Evolutionary conservation across 2,888 invertebrate genomes (phyloP).

Genomic region (Caenorhabditis becei): DNA sequence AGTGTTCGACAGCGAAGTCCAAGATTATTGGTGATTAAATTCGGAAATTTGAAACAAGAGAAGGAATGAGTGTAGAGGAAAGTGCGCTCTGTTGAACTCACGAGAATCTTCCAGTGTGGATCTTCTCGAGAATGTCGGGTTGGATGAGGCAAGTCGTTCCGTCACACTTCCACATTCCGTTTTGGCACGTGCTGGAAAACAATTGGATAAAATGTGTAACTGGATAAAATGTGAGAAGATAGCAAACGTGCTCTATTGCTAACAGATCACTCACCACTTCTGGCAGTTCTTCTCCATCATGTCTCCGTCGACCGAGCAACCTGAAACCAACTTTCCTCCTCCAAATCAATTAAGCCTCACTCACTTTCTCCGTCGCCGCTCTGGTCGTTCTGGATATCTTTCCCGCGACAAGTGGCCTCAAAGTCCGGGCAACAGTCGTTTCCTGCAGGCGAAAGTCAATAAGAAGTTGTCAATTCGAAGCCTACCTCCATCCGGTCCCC

Average conservation of each 20-base stretch:
- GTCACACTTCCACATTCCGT: conserved; percentile 82
- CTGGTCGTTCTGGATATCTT: conserved; percentile 42
- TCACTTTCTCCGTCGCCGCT: conserved; percentile 55
- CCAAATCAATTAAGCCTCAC: neutral
- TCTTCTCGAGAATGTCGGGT: conserved; percentile 86
- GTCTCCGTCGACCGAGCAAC: conserved; percentile 75
- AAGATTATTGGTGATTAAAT: conserved; percentile 19
- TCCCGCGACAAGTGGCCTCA: conserved; percentile 87
- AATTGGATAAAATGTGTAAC: too few relatives aligned
- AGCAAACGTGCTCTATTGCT: neutral
- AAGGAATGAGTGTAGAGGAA: neutral
- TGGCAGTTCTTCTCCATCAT: conserved; percentile 73
- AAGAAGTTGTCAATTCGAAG: neutral
- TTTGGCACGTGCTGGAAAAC: conserved; percentile 83
- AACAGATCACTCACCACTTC: conserved; percentile 69
- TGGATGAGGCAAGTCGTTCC: conserved; percentile 90
- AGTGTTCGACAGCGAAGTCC: neutral
- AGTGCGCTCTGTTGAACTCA: conserved; percentile 72
- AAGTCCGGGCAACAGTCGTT: conserved; percentile 96
- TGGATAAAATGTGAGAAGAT: too few relatives aligned
- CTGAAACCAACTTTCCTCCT: conserved; percentile 67
- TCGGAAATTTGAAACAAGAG: neutral
- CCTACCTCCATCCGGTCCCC: conserved; percentile 68
- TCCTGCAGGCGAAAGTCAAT: too few relatives aligned
- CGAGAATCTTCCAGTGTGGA: conserved; percentile 85